Base-by-base conservation (phyloP, 2,113 vertebrate species). In the Mellivora capensis region DNA sequence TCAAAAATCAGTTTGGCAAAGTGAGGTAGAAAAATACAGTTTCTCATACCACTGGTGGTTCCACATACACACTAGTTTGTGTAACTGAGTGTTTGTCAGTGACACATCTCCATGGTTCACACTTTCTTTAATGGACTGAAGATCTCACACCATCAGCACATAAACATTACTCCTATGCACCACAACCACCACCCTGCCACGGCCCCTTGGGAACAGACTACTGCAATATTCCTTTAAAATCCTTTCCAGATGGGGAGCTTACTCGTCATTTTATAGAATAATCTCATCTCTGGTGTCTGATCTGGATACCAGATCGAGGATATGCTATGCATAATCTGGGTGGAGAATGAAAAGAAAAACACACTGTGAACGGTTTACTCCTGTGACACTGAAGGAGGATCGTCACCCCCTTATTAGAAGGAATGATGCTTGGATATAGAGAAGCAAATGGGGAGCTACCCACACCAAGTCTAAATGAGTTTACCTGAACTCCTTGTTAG, bases 1-100 rank as follows among this genome's bases (percentile, higher is more conserved):
- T 96, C 59, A 96, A 93, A 95, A 96, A 20, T 79, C 29, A 64
- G 47, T 95, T 59, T 91, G 62, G 42, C 54, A 91, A 94, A 91
- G 37, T 17, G 9, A 95, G 59, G 10, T 21, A 64, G 62, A 59
- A 90, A 91, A 94, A 87, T 71, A 11, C 7, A 96, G 12, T 44
- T 82, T 91, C 52, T 71, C 57, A 94, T 80, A 86, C 2, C 18
- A 74, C 37, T 72, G 37, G 39, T 59, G 87, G 96, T 90, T 93
- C 49, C 76, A 74, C 54, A n/a, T 82, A 57, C 71, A 31, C 64
- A 49, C 69, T 64, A 76, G 4, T 76, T 91, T 93, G 27, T 92
- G 27, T 84, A 93, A 77, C 6, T 90, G 44, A 39, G 8, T 85
- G 39, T 76, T 95, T 94, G 61, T 52, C 69, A 97, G 79, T 18